Base-by-base conservation (phyloP, 2,797 vertebrate species). In the Rousettus madagascariensis region DNA sequence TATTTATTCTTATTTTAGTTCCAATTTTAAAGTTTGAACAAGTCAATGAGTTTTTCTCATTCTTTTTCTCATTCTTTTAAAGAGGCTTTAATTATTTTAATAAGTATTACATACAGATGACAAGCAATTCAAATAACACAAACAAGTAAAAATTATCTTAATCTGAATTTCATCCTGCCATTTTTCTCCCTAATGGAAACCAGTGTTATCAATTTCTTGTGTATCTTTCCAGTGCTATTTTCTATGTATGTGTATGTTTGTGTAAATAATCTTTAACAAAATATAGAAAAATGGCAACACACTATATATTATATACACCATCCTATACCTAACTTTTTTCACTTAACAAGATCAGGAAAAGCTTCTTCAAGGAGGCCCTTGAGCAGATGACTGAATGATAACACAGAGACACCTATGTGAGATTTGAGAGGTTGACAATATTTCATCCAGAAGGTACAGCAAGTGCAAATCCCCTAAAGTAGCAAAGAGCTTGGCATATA, bases 1-100 rank as follows among this genome's bases (percentile, higher is more conserved):
- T 94, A 91, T 90, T 68, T 93, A 90, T 91, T 86, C 16, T 16
- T 77, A 17, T 88, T 90, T 53, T 75, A 19, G 38, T 95, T 96
- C 61, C 49, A 88, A 36, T 92, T 33, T 10, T 88, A 55, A 86
- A 55, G 79, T 92, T 95, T 92, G 80, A 82, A 80, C 26, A 93
- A 90, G 65, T 28, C 22, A 83, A 46, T 88, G 33, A 24, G 77
- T 66, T 91, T 69, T 77, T 6, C 59, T 30, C 43, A 17, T 41
- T 41, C 26, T 19, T 49, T 49, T n/a, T 53, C 11, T 89, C 33
- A 86, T 79, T 90, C 51, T 94, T 89, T 71, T 59, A 61, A 75
- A 86, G 41, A 55, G 5, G 11, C 41, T 90, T 83, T 49, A 90
- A 77, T 92, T 89, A 53, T 89, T 92, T 91, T 24, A 88, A 7